Percentiles rank a stretch among this genome's conserved stretches.
Conservation (phyloP, 2,797 vertebrate species). For the Vultur gryphus region DNA sequence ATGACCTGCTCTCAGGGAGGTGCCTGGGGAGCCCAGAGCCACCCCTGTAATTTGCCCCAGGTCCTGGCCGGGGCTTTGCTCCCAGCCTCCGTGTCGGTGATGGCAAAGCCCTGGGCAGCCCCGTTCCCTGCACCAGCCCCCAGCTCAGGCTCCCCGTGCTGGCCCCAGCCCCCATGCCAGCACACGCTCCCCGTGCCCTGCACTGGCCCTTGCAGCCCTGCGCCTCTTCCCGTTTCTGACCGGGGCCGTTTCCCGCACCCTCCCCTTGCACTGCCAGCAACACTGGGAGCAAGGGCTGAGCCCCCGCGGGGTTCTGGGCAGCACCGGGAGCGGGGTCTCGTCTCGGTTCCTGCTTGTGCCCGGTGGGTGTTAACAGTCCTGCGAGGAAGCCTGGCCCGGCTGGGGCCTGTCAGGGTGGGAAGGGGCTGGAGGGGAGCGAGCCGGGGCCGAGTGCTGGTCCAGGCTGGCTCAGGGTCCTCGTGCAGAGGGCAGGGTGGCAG, state of each 20-base stretch:
- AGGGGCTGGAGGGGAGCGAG: background rate
- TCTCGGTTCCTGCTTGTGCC: background rate
- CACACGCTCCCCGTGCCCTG: accelerated
- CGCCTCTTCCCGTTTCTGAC: background rate
- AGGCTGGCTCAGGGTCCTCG: background rate
- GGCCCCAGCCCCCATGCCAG: background rate
- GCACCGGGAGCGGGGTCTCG: background rate
- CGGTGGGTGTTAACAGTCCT: accelerated
- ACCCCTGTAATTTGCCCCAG: background rate
- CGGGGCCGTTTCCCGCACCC: background rate
- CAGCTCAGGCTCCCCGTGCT: too few relatives aligned
- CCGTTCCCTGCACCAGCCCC: background rate
- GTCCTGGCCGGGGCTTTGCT: background rate
- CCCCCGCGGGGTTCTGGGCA: background rate
- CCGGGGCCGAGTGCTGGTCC: background rate
- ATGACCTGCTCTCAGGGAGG: background rate
- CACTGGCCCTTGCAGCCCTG: background rate
- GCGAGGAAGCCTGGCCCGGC: background rate
- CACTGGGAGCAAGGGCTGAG: background rate
- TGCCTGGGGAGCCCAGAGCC: background rate
- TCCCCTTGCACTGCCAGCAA: background rate
- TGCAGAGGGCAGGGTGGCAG: background rate
- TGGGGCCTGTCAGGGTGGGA: background rate
- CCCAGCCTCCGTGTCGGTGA: accelerated
- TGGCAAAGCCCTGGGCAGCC: background rate